Conservation (phyloP, 2,113 vertebrate species). For the Microcebus lehilahytsara region DNA sequence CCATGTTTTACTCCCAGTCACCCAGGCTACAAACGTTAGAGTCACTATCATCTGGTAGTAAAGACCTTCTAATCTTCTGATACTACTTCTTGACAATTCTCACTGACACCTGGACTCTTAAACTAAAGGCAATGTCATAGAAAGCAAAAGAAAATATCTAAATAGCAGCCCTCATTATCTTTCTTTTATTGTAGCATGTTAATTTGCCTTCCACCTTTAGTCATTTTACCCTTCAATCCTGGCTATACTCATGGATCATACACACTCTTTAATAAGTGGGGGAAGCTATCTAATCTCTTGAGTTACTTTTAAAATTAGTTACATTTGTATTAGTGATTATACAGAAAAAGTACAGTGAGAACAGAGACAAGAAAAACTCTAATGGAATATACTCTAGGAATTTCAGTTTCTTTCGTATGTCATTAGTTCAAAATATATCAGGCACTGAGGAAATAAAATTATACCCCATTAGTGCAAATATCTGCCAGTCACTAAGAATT, state of each 20-base stretch:
- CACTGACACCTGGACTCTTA: background rate
- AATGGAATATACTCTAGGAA: background rate
- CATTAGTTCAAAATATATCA: constrained; percentile 13
- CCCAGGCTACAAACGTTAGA: background rate
- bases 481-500: constrained; percentile 25
- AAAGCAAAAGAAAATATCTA: constrained; percentile 36
- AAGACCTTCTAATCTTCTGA: constrained; percentile 20
- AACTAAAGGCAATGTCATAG: background rate
- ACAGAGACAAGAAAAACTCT: background rate
- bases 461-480: background rate
- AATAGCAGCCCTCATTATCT: background rate
- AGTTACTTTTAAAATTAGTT: constrained; percentile 49
- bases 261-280: background rate
- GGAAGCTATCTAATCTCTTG: background rate
- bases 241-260: background rate
- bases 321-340: constrained; percentile 36
- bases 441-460: constrained; percentile 9
- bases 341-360: background rate
- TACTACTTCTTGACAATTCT: background rate
- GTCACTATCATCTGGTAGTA: background rate
- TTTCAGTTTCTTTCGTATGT: background rate
- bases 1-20: background rate
- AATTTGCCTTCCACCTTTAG: background rate
- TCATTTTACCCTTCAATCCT: background rate
- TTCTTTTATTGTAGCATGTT: background rate